Evolutionary conservation across 2,113 vertebrate species (phyloP), one percentile per base, ranked within the genome.

Genomic region (Ammodytes marinus): DNA sequence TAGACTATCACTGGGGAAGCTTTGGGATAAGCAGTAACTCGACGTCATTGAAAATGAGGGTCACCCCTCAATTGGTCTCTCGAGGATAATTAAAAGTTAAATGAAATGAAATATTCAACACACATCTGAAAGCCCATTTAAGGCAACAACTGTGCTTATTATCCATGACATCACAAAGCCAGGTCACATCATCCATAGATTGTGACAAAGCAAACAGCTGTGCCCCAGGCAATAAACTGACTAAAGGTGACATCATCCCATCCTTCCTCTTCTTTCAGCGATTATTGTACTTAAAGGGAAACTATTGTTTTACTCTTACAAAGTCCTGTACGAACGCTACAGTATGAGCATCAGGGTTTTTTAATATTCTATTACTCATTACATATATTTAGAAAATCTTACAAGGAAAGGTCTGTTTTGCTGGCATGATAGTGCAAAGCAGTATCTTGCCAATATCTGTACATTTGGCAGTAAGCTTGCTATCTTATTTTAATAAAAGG

Each of bases 191-290:
- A 75, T 66, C 27, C 53, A 55, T 3, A 80, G 50, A 55, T 63
- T 37, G 14, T 74, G 63, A 39, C 40, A 14, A 35, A 46, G 46
- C 61, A 54, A 60, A 78, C 64, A 77, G 64, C 39, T 70, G 65
- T 53, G 42, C 58, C 35, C 17, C 77, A 17, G 47, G 14, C 3
- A 49, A 45, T 52, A n/a, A 60, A 60, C 12, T 78, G 68, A 58
- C 77, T 65, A 19, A 73, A 57, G 7, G 17, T 69, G 64, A 70
- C 45, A 53, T 80, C 77, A 74, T 52, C n/a, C 11, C 35, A 5
- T 53, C 47, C 12, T 42, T 61, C 37, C 73, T 17, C 14, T 14
- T 5, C 45, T 7, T 42, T 35, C 27, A 19, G 50, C 46, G 69
- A 47, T 27, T n/a, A 53, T 0, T 42, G 15, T 40, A 54, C 19